phyloP scores from a whole-genome alignment of 92 coral and sea anemone species.

The Heliopora coerulea region DNA sequence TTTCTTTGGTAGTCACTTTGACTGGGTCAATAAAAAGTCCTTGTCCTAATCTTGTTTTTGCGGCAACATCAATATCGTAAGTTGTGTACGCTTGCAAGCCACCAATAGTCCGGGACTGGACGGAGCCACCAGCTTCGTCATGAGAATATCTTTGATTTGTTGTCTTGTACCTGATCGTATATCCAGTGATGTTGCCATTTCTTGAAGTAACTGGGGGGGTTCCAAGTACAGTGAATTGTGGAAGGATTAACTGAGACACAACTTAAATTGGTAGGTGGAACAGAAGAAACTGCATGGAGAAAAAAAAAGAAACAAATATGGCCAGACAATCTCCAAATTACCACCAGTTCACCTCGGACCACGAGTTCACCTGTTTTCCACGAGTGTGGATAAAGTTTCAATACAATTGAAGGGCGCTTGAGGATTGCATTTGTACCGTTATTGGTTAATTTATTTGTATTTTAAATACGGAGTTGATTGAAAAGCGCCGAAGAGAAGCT shows the following conservation, averaged over 20 bases:
- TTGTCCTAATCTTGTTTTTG: slow-evolving; percentile 69
- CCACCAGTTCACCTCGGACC: too few relatives aligned
- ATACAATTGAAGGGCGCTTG: too few relatives aligned
- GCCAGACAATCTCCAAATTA: too few relatives aligned
- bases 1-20: slow-evolving; percentile 73
- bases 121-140: slow-evolving; percentile 61
- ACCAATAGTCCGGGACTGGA: slow-evolving; percentile 61
- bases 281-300: slow-evolving; percentile 68
- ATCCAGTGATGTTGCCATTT: slow-evolving; percentile 82
- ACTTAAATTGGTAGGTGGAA: slow-evolving; percentile 66
- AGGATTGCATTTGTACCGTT: too few relatives aligned
- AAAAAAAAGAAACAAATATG: background rate
- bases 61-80: slow-evolving; percentile 79
- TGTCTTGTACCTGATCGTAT: slow-evolving; percentile 64
- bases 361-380: too few relatives aligned
- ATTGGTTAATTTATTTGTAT: background rate
- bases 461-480: background rate
- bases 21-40: slow-evolving; percentile 68
- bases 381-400: too few relatives aligned
- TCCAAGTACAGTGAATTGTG: slow-evolving; percentile 73
- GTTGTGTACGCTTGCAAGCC: slow-evolving; percentile 76
- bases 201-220: slow-evolving; percentile 66
- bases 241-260: slow-evolving; percentile 70
- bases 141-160: background rate
- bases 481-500: too few relatives aligned